Percentiles rank a stretch among this genome's conserved stretches.
phyloP scores from a whole-genome alignment of 1,140 invertebrate genomes.

The Drosophila orena region DNA sequence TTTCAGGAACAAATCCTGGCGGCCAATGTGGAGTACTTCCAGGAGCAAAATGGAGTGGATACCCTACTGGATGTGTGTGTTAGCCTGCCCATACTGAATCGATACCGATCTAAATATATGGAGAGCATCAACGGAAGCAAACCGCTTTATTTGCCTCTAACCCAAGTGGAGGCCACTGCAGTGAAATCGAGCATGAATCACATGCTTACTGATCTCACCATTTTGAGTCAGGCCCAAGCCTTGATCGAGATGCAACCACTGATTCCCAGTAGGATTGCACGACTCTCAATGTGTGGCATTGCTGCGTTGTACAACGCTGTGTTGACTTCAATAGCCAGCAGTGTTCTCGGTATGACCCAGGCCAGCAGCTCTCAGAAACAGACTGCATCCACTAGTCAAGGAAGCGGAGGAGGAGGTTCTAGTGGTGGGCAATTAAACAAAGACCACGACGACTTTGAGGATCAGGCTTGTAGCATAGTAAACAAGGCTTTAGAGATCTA shows the following conservation, averaged over 20 bases:
- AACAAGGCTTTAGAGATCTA: conserved; percentile 93
- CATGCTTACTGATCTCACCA: conserved; percentile 93
- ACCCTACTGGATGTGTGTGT: conserved; percentile 75
- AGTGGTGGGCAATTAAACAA: conserved; percentile 39
- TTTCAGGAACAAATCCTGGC: conserved; percentile 86
- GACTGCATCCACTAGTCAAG: conserved; percentile 51
- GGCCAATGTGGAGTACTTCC: conserved; percentile 87
- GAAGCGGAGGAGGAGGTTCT: conserved; percentile 35
- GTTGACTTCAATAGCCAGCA: conserved; percentile 88
- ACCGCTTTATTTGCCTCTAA: conserved; percentile 74
- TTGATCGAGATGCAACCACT: conserved; percentile 93
- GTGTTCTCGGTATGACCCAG: conserved; percentile 85
- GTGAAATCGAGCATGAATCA: conserved; percentile 84
- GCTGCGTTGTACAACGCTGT: conserved; percentile 92
- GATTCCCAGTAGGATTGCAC: conserved; percentile 91
- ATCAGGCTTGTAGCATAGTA: conserved; percentile 76
- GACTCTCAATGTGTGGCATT: conserved; percentile 90
- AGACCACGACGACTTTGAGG: conserved; percentile 77
- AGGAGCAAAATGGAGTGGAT: conserved; percentile 82
- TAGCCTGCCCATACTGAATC: conserved; percentile 71
- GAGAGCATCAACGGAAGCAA: conserved; percentile 73
- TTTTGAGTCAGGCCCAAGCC: conserved; percentile 92
- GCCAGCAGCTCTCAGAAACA: conserved; percentile 71
- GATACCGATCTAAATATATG: conserved; percentile 75
- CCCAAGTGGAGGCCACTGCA: conserved; percentile 69